Evolutionary conservation across 2,888 invertebrate genomes (phyloP).

Genomic region (Leucozona laternaria): DNA sequence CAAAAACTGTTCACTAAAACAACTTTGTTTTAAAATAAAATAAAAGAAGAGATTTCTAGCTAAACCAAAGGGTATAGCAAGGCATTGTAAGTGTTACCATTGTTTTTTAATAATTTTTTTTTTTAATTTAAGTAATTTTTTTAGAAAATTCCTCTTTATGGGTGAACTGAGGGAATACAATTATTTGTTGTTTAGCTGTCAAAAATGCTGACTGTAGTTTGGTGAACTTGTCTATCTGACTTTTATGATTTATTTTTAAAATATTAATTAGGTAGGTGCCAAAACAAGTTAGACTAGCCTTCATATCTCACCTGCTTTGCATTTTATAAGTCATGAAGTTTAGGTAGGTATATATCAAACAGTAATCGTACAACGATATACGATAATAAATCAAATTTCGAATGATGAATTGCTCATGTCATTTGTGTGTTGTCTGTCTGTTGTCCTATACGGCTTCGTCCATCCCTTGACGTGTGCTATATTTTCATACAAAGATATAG

Average conservation of each 20-base stretch:
- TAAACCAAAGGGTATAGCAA: no score
- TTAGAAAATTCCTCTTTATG: no score
- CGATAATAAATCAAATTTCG: constrained; percentile 24
- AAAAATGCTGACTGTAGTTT: neutral
- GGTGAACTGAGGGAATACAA: no score
- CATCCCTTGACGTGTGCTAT: constrained; percentile 9
- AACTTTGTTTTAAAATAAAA: no score
- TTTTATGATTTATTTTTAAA: constrained; percentile 6
- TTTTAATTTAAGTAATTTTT: no score
- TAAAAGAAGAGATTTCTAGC: no score
- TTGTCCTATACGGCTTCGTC: neutral
- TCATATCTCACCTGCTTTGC: constrained; percentile 27
- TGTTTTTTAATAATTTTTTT: no score
- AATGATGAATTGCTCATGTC: constrained; percentile 29
- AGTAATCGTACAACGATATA: neutral
- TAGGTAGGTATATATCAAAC: neutral
- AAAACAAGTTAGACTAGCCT: neutral
- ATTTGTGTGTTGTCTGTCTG: neutral
- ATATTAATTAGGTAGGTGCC: neutral
- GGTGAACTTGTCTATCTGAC: neutral
- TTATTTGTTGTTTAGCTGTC: no score
- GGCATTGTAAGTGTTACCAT: no score
- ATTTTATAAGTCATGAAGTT: constrained; percentile 6
- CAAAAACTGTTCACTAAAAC: no score
- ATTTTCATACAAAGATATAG: neutral